Percentiles rank a stretch among this genome's conserved stretches.
These are phyloP conservation scores for Eristalinus aeneus DNA, from an alignment of 2,888 invertebrate genomes.

Conservation along the genomic window DNA sequence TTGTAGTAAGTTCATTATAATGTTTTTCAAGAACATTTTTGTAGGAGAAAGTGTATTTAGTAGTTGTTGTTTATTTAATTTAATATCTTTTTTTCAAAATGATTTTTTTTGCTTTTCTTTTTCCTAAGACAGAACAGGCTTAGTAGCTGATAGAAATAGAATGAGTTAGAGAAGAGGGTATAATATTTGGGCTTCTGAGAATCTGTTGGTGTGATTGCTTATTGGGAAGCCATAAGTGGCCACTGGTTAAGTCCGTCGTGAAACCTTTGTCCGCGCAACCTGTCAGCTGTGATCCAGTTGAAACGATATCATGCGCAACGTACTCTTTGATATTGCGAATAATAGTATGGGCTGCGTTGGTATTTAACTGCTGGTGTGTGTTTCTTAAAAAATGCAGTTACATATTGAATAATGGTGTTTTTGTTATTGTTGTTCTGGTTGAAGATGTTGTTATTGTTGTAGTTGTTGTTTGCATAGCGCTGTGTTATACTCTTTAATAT, in stretches of 20 bases:
- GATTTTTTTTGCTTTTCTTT: conserved; percentile 19
- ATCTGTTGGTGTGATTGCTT: conserved; percentile 49
- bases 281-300: conserved; percentile 65
- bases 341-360: conserved; percentile 26
- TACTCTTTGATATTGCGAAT: conserved; percentile 22
- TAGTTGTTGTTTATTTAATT: conserved; percentile 13
- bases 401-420: conserved; percentile 59
- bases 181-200: conserved; percentile 42
- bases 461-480: conserved; percentile 68
- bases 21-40: conserved; percentile 67
- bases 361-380: conserved; percentile 33
- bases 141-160: conserved; percentile 63
- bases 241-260: conserved; percentile 42
- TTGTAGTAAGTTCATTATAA: conserved; percentile 69
- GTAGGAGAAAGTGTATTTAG: conserved; percentile 48
- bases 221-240: conserved; percentile 39
- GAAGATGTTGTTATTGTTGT: conserved; percentile 33
- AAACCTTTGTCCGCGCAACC: conserved; percentile 63
- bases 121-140: conserved; percentile 29
- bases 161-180: conserved; percentile 41
- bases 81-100: conserved; percentile 4
- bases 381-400: conserved; percentile 55
- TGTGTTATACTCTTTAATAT: conserved; percentile 64
- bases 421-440: conserved; percentile 41
- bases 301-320: conserved; percentile 64